phyloP scores from a whole-genome alignment of 2,888 invertebrate genomes.

The Monochamus alternatus region DNA sequence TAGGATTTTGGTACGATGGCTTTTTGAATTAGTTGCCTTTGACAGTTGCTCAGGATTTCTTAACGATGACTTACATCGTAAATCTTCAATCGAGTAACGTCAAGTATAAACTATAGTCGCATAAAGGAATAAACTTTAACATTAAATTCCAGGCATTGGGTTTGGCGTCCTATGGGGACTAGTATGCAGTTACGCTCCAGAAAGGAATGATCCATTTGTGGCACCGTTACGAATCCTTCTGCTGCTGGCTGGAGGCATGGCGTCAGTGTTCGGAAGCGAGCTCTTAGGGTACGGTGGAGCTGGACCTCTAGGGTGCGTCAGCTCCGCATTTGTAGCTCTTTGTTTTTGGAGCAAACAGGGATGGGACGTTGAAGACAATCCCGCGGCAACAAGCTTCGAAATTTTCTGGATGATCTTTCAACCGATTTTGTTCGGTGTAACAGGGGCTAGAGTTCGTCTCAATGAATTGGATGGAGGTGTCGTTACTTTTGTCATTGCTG shows the following conservation, averaged over 20 bases:
- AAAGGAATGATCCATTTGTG: constrained; percentile 86
- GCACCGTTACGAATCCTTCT: constrained; percentile 87
- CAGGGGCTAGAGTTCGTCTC: constrained; percentile 92
- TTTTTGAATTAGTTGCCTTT: too few relatives aligned
- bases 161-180: constrained; percentile 89
- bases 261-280: constrained; percentile 91
- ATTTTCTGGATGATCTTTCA: constrained; percentile 97
- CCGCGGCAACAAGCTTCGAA: constrained; percentile 90
- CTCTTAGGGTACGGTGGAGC: constrained; percentile 81
- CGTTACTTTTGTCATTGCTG: constrained; percentile 81
- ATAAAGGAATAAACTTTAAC: background rate
- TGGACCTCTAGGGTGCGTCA: constrained; percentile 88
- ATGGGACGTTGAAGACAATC: constrained; percentile 91
- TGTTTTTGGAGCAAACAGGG: constrained; percentile 88
- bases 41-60: too few relatives aligned
- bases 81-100: too few relatives aligned
- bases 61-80: too few relatives aligned
- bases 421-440: constrained; percentile 93
- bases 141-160: constrained; percentile 63
- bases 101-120: too few relatives aligned
- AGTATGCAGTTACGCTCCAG: constrained; percentile 87
- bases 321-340: constrained; percentile 87
- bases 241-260: constrained; percentile 85
- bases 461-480: constrained; percentile 79
- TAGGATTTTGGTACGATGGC: too few relatives aligned